Evolutionary conservation across 2,888 invertebrate genomes (phyloP).

Genomic region (Strigamia maritima): DNA sequence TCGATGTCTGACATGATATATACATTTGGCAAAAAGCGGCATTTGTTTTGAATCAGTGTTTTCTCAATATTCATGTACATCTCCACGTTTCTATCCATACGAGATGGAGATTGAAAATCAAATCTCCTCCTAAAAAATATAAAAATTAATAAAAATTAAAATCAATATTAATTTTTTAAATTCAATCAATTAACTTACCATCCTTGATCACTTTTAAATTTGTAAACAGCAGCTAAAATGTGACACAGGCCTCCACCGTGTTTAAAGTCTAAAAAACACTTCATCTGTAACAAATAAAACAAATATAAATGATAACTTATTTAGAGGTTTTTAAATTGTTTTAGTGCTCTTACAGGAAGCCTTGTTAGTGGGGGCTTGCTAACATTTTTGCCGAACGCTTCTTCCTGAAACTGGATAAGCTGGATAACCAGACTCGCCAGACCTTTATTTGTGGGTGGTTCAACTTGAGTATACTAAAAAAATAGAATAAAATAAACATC

Average conservation of each 20-base stretch:
- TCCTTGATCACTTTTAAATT: constrained; percentile 93
- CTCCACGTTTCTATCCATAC: constrained; percentile 87
- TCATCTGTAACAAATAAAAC: constrained; percentile 65
- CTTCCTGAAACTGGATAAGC: constrained; percentile 93
- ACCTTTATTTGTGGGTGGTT: constrained; percentile 91
- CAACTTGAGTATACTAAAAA: constrained; percentile 83
- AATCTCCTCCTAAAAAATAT: constrained; percentile 65
- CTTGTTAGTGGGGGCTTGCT: constrained; percentile 67
- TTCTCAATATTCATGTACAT: constrained; percentile 89
- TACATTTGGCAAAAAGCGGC: constrained; percentile 73
- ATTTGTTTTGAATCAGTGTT: constrained; percentile 74
- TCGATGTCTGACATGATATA: constrained; percentile 83
- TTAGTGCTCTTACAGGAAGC: constrained; percentile 59
- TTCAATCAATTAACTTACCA: constrained; percentile 58
- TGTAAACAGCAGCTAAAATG: constrained; percentile 87
- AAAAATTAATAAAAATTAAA: background rate
- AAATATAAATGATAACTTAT: background rate
- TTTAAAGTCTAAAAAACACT: constrained; percentile 93
- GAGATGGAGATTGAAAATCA: constrained; percentile 82
- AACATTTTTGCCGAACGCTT: constrained; percentile 88
- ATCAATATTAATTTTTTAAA: background rate
- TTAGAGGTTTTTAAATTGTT: background rate
- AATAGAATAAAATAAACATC: constrained; percentile 40
- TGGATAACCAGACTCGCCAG: constrained; percentile 80
- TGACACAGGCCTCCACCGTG: constrained; percentile 89